Evolutionary conservation across 2,113 vertebrate genomes (phyloP).

Genomic region (Mugil cephalus): DNA sequence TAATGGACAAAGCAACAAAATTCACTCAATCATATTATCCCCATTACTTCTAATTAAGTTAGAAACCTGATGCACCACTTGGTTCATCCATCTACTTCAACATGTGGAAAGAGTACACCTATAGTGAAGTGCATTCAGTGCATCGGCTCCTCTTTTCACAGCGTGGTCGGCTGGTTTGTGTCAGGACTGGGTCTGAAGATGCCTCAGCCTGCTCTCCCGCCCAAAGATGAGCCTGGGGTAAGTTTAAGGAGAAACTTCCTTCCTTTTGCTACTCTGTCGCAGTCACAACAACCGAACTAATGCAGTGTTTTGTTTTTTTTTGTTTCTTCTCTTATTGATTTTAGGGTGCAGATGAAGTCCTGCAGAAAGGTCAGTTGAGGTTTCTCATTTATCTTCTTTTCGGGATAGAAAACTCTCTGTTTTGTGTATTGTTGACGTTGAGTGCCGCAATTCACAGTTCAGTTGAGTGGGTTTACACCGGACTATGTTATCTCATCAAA

Average conservation of each 20-base stretch:
- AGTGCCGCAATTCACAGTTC: conserved; percentile 70
- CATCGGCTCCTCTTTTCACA: conserved; percentile 61
- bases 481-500: neutral
- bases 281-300: no score
- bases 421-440: no score
- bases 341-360: conserved; percentile 65
- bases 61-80: no score
- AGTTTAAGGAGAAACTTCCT: neutral
- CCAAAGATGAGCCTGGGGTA: conserved; percentile 71
- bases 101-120: no score
- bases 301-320: neutral
- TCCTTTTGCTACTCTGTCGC: no score
- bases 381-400: neutral
- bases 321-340: neutral
- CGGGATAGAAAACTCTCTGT: neutral
- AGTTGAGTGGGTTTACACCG: conserved; percentile 23
- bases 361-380: conserved; percentile 84
- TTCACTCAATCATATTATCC: no score
- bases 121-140: neutral
- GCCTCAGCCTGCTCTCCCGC: conserved; percentile 85
- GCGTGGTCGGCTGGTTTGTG: conserved; percentile 88
- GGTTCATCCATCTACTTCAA: no score
- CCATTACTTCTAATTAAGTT: no score
- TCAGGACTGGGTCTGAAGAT: conserved; percentile 89
- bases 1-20: no score